Conservation (phyloP, 53 echinoderm and acorn worm species). For the Antedon mediterranea region DNA sequence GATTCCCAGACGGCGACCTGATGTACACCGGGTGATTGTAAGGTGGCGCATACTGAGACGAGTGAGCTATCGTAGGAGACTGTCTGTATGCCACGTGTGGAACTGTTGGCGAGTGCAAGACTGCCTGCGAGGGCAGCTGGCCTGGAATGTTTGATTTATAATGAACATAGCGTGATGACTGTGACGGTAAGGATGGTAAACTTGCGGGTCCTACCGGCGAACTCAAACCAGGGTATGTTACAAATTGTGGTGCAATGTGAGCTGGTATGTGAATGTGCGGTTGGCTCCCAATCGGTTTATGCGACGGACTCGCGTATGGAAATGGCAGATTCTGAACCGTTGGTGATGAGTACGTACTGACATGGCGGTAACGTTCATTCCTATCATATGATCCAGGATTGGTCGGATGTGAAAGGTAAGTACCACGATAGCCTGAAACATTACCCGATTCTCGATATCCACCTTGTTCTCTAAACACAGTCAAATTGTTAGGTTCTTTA, state of each 20-base stretch:
- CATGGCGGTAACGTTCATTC: slow-evolving; percentile 5
- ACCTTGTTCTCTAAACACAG: background rate
- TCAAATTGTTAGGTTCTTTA: background rate
- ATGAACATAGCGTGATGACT: slow-evolving; percentile 49
- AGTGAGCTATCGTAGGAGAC: slow-evolving; percentile 29
- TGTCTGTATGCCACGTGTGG: slow-evolving; percentile 49
- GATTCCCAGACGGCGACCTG: slow-evolving; percentile 81
- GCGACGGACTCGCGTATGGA: slow-evolving; percentile 53
- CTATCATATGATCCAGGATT: background rate
- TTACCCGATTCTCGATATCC: background rate
- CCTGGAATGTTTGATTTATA: slow-evolving; percentile 66
- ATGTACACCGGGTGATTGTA: slow-evolving; percentile 78
- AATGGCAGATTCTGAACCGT: slow-evolving; percentile 29
- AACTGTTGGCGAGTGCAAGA: slow-evolving; percentile 71
- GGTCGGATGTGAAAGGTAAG: background rate
- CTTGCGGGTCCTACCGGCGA: slow-evolving; percentile 34
- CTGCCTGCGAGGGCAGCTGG: slow-evolving; percentile 42
- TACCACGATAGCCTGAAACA: background rate
- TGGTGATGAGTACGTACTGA: slow-evolving; percentile 28
- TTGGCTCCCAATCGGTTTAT: slow-evolving; percentile 43
- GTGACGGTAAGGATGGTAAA: slow-evolving; percentile 47
- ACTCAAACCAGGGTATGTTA: slow-evolving; percentile 46
- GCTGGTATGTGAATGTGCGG: background rate
- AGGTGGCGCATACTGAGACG: slow-evolving; percentile 18
- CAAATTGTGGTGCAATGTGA: slow-evolving; percentile 21